Percentiles rank a stretch among this genome's conserved stretches.
Conservation (phyloP, 2,888 invertebrate genomes). For the Marronus borbonicus region DNA sequence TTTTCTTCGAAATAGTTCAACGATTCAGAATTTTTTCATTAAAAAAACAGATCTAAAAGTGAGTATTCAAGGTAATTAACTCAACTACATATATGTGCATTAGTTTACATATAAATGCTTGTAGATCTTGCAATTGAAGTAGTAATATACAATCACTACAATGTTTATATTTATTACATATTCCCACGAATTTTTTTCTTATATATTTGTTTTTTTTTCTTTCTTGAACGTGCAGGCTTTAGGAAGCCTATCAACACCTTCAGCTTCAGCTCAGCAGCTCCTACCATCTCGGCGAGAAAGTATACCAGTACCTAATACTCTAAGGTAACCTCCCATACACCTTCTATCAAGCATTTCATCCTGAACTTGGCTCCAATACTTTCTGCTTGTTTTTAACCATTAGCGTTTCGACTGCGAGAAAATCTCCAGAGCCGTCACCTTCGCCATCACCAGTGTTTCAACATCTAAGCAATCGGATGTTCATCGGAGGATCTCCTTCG, state of each 20-base stretch:
- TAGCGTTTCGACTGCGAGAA: slow-evolving; percentile 68
- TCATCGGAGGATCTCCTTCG: slow-evolving; percentile 53
- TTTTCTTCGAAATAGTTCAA: no score
- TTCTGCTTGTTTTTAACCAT: slow-evolving; percentile 32
- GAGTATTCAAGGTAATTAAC: no score
- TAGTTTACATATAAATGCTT: slow-evolving; percentile 3
- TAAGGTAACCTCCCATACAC: slow-evolving; percentile 61
- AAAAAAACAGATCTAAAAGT: no score
- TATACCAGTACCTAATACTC: slow-evolving; percentile 73
- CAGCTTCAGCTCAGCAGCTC: slow-evolving; percentile 73
- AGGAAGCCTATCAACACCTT: slow-evolving; percentile 83
- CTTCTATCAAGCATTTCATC: background rate
- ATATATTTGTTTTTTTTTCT: slow-evolving; percentile 41
- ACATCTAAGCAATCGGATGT: slow-evolving; percentile 57
- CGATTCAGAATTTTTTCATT: no score
- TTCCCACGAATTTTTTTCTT: background rate
- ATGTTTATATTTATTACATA: background rate
- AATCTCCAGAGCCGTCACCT: slow-evolving; percentile 63
- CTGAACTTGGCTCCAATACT: background rate
- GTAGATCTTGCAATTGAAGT: slow-evolving; percentile 14
- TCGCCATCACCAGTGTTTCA: slow-evolving; percentile 57
- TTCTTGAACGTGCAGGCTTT: slow-evolving; percentile 76
- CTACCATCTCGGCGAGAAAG: slow-evolving; percentile 80
- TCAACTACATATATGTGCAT: background rate
- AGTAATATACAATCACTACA: background rate